Conservation (phyloP, 1,140 invertebrate genomes). For the Linepithema humile region DNA sequence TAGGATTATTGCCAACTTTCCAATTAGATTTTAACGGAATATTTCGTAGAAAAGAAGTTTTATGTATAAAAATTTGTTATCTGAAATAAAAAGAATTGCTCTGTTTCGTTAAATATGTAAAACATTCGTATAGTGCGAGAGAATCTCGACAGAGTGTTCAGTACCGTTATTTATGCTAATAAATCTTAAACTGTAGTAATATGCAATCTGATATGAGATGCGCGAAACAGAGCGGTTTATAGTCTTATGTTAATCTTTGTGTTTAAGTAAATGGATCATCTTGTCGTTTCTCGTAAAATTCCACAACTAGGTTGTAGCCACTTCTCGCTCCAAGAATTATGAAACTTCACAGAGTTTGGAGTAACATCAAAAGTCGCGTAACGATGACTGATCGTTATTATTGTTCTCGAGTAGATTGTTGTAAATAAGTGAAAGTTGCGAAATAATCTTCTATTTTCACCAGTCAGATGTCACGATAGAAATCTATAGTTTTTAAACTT, state of each 20-base stretch:
- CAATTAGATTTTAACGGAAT: neutral
- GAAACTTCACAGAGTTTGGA: slow-evolving; percentile 40
- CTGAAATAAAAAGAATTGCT: too few species aligned
- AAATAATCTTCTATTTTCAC: neutral
- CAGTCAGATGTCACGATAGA: neutral
- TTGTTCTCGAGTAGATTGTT: neutral
- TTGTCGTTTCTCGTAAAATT: neutral
- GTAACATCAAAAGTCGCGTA: slow-evolving; percentile 36
- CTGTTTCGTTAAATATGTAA: too few species aligned
- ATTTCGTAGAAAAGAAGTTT: too few species aligned
- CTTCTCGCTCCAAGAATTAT: slow-evolving; percentile 25
- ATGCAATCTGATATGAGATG: neutral
- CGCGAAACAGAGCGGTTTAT: neutral
- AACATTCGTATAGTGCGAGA: too few species aligned
- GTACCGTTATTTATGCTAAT: neutral
- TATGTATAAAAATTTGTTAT: too few species aligned
- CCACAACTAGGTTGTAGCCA: neutral
- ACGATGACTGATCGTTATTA: slow-evolving; percentile 15
- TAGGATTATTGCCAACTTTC: too few species aligned
- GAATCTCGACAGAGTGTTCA: neutral
- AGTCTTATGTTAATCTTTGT: neutral
- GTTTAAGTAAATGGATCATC: neutral
- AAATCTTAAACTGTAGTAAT: neutral
- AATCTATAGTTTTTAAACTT: neutral
- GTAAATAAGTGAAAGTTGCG: slow-evolving; percentile 8